Conservation (phyloP, 2,888 invertebrate species). For the Drosophila dives region DNA sequence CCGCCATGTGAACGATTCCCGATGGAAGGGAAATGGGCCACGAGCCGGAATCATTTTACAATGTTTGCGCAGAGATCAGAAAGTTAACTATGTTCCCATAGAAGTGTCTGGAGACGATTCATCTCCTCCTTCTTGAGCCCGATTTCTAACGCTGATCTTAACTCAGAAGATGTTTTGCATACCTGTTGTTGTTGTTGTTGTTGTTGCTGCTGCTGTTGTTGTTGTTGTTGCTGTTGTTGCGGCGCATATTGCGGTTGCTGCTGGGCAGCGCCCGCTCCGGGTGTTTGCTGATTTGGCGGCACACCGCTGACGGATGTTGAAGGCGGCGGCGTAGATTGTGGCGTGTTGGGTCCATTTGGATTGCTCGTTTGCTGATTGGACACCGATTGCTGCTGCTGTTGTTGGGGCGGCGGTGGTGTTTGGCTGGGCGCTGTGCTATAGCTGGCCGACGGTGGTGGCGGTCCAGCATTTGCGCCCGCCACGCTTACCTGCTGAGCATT, state of each 20-base stretch:
- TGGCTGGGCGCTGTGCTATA: constrained; percentile 86
- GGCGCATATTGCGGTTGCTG: constrained; percentile 65
- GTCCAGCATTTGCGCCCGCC: constrained; percentile 66
- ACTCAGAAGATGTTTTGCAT: background rate
- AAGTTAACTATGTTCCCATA: too few relatives aligned
- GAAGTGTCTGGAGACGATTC: too few relatives aligned
- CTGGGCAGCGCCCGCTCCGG: constrained; percentile 51
- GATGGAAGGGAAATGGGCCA: too few relatives aligned
- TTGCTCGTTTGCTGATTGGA: constrained; percentile 79
- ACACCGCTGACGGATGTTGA: constrained; percentile 48
- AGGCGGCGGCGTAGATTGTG: constrained; percentile 79
- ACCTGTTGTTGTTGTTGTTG: constrained; percentile 52
- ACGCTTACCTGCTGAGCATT: constrained; percentile 72
- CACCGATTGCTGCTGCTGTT: constrained; percentile 80
- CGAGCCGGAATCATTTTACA: too few relatives aligned
- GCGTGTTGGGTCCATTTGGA: constrained; percentile 77
- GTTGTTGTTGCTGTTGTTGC: constrained; percentile 44
- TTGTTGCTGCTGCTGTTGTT: constrained; percentile 57
- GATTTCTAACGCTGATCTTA: too few relatives aligned
- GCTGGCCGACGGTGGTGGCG: constrained; percentile 79
- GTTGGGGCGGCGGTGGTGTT: constrained; percentile 80
- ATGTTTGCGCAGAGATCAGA: too few relatives aligned
- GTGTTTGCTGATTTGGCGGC: constrained; percentile 63
- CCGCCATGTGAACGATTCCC: too few relatives aligned
- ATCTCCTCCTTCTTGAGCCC: too few relatives aligned